phyloP scores from a whole-genome alignment of 2,888 invertebrate genomes.

The Chorisops tibialis region DNA sequence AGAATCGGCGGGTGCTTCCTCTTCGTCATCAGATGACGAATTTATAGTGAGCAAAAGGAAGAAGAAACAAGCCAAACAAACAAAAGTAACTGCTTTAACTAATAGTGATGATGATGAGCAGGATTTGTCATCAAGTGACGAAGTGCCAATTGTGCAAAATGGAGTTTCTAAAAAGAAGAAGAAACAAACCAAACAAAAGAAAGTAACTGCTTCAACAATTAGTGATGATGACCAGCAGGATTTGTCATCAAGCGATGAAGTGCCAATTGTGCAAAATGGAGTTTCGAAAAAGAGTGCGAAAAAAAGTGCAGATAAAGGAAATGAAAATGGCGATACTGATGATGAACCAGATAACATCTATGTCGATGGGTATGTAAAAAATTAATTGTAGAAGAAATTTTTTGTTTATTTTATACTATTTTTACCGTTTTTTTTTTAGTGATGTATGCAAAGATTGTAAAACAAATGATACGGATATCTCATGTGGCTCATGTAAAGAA shows the following conservation, averaged over 20 bases:
- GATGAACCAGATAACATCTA: constrained; percentile 37
- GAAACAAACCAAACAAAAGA: too few relatives aligned
- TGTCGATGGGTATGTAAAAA: constrained; percentile 29
- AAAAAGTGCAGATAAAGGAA: constrained; percentile 40
- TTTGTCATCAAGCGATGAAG: constrained; percentile 45
- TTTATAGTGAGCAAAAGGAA: too few relatives aligned
- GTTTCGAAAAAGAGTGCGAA: constrained; percentile 44
- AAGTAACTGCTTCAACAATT: too few relatives aligned
- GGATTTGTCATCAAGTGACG: constrained; percentile 45
- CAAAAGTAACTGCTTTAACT: too few relatives aligned
- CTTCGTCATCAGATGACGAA: too few relatives aligned
- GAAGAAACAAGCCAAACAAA: too few relatives aligned
- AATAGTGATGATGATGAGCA: constrained; percentile 29
- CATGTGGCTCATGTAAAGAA: constrained; percentile 42
- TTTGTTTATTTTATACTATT: too few relatives aligned
- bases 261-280: constrained; percentile 36
- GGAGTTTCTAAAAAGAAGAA: too few relatives aligned
- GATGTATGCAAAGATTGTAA: constrained; percentile 45
- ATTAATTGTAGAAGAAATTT: too few relatives aligned
- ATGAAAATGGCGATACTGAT: constrained; percentile 44
- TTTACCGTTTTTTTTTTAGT: too few relatives aligned
- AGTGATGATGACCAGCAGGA: constrained; percentile 31
- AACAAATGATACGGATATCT: constrained; percentile 44
- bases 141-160: constrained; percentile 26
- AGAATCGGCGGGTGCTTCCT: too few relatives aligned